Evolutionary conservation across 2,888 invertebrate species (phyloP), one percentile per base, ranked within the genome.

Genomic region (Trichacis sp.): DNA sequence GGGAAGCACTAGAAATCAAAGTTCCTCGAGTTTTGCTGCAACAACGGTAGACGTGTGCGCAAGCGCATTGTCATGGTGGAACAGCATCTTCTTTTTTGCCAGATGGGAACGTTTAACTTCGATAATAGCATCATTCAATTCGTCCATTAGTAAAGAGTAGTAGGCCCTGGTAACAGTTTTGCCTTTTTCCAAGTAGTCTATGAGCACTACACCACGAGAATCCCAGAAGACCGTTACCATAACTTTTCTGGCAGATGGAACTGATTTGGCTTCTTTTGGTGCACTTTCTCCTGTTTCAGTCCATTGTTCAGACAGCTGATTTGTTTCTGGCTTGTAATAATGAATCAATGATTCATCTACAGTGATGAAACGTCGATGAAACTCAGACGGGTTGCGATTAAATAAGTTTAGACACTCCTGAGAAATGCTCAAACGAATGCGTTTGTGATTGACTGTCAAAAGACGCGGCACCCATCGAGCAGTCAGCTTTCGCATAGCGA

Each of bases 211-310:
- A 18, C 73, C 74, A 46, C 68, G 68, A 12, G 72, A 58, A 77
- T 80, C 75, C 76, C 75, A 75, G 71, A 80, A 78, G 58, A 76
- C 69, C 3, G 73, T 64, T 6, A 72, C 74, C 76, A 79, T 62
- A 18, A 50, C 47, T 40, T 62, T 54, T 20, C 51, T 47, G 29
- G 49, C 53, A 18, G 60, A 56, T 40, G 20, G 30, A 5, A 43
- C 40, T 53, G 53, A 42, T 40, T 19, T 38, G 20, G 38, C 42
- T 57, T 62, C 74, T 42, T 60, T 51, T 15, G 46, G 64, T n/a
- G 14, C 18, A 30, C 42, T 29, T 33, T 51, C 52, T 11, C 47
- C 48, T 40, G 14, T 30, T 40, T 43, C 24, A 15, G 18, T 12
- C 9, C 53, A 46, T 2, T 46, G 36, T 36, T 53, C 45, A 5